Conservation (phyloP, 1,140 invertebrate genomes). For the Octopus sinensis region DNA sequence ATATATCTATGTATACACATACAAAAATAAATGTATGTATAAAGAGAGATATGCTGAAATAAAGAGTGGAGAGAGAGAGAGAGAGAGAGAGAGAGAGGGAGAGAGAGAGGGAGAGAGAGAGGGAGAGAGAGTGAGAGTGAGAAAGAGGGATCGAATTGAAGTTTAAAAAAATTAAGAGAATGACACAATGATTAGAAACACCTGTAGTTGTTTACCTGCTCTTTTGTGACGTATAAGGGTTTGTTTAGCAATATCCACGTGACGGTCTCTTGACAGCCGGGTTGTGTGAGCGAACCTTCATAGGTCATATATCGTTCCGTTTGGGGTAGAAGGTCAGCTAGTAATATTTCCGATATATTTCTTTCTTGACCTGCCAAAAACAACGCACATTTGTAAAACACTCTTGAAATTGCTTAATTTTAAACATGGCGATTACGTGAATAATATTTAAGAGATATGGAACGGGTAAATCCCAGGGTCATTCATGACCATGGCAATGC, state of each 20-base stretch:
- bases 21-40: too few relatives aligned
- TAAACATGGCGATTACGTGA: too few relatives aligned
- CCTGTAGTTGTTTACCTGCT: conserved; percentile 47
- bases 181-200: background rate
- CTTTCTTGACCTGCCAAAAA: conserved; percentile 27
- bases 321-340: conserved; percentile 43
- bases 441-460: too few relatives aligned
- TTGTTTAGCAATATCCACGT: conserved; percentile 57
- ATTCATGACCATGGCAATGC: too few relatives aligned
- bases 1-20: too few relatives aligned
- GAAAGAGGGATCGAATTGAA: background rate
- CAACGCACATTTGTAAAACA: background rate
- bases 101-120: background rate
- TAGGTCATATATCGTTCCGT: conserved; percentile 54
- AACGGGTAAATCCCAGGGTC: too few relatives aligned
- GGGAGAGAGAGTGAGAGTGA: background rate
- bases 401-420: too few relatives aligned
- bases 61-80: background rate
- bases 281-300: conserved; percentile 55
- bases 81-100: background rate
- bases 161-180: background rate
- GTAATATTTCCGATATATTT: conserved; percentile 28
- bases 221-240: conserved; percentile 51
- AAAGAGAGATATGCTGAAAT: too few relatives aligned
- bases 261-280: conserved; percentile 56